phyloP scores from a whole-genome alignment of 2,113 vertebrate genomes.

The Ranitomeya imitator region DNA sequence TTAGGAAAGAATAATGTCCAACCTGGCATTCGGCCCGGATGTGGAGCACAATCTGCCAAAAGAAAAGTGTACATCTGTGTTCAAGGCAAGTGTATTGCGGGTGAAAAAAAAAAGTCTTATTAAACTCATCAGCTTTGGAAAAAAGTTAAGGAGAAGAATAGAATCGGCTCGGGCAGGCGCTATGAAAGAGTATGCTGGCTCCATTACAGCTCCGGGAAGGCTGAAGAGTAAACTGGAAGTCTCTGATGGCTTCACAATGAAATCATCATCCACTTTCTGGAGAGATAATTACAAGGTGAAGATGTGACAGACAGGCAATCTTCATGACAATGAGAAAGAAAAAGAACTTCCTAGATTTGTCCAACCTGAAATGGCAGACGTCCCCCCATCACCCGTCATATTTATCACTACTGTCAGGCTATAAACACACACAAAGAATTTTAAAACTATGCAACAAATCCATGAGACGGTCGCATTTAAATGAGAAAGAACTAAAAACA shows the following conservation, averaged over 20 bases:
- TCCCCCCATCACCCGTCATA: slow-evolving; percentile 10
- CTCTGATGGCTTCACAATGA: slow-evolving; percentile 48
- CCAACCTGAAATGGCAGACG: slow-evolving; percentile 7
- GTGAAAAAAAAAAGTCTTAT: slow-evolving; percentile 36
- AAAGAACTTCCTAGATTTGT: neutral
- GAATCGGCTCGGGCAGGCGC: slow-evolving; percentile 21
- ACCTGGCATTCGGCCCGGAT: slow-evolving; percentile 43
- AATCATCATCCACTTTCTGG: slow-evolving; percentile 35
- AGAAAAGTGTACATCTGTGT: slow-evolving; percentile 47
- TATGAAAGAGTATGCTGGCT: slow-evolving; percentile 44
- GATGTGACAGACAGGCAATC: slow-evolving; percentile 47
- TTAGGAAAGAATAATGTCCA: slow-evolving; percentile 28
- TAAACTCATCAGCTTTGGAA: slow-evolving; percentile 55
- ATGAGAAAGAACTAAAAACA: slow-evolving; percentile 49
- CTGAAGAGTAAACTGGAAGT: slow-evolving; percentile 53
- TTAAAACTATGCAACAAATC: slow-evolving; percentile 34
- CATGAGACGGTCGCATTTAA: slow-evolving; percentile 35
- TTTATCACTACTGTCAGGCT: slow-evolving; percentile 36
- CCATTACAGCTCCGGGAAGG: slow-evolving; percentile 17
- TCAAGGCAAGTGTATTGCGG: slow-evolving; percentile 35
- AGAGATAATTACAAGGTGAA: neutral
- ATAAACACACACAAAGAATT: slow-evolving; percentile 30
- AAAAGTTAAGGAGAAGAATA: slow-evolving; percentile 41
- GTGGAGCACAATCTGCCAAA: slow-evolving; percentile 23
- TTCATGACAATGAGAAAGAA: slow-evolving; percentile 36